Base-by-base conservation (phyloP, 2,113 vertebrate genomes). In the Myrmophylax atrothorax region DNA sequence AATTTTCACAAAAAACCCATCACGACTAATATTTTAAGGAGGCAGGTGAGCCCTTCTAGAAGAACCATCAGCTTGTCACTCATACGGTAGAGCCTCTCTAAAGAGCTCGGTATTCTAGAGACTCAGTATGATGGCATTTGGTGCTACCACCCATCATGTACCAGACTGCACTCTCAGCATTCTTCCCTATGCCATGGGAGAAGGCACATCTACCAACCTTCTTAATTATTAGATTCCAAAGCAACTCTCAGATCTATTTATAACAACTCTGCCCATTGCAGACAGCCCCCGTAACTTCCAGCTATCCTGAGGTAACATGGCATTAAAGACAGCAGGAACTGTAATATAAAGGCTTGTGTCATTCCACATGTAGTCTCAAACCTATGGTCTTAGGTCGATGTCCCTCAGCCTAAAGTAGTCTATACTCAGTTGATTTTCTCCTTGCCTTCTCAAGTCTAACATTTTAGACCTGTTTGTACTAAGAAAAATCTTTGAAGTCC, bases 141-240 rank as follows among this genome's bases (percentile, higher is more conserved):
- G 29, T 13, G 14, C 14, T 56, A 35, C 16, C 2, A 2, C 26
- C 35, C 26, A n/a, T 46, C 14, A 20, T 17, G 23, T 0, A 1
- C 40, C 40, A 33, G 28, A 9, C 12, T 28, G 42, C 62, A 29
- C 16, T n/a, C 10, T 62, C 53, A 56, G 9, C 49, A 12, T 50
- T 44, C 40, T 89, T 49, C 25, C 56, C 15, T 46, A 1, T 28
- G 24, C n/a, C 20, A 9, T 1, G 0, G 16, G 6, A 74, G n/a
- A 44, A 52, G 33, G 18, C 15, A 58, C 29, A 75, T 40, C 44
- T 69, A 46, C 49, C 37, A 69, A 33, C 4, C 6, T 35, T 47
- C 42, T 68, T 62, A 76, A 22, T 40, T 76, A 29, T 4, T 52
- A 69, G 10, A 35, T 53, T 47, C 38, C 22, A 47, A 63, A 58